Evolutionary conservation across 2,888 invertebrate genomes (phyloP), one percentile per base, ranked within the genome.

Genomic region (Agrilus cyanescens): DNA sequence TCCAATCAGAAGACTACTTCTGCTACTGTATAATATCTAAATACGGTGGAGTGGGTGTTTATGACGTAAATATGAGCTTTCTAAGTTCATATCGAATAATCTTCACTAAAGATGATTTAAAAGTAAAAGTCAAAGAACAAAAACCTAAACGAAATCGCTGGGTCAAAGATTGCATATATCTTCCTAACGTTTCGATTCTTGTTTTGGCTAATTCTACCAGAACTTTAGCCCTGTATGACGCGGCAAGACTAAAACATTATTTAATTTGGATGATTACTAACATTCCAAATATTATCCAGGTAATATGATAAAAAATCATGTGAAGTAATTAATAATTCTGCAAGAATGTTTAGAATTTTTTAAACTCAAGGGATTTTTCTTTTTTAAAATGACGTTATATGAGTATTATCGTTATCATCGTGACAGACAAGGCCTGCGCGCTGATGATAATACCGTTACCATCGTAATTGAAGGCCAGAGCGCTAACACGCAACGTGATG

Each of bases 91-190:
- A 78, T 48, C 58, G 61, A 34, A 65, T 72, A 5, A 73, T 76
- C 46, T 72, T 74, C 55, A 71, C 72, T 4, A 61, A 73, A 41
- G 70, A 69, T 14, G 75, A 75, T 25, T 52, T 70, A 2, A 62
- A 56, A 3, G 60, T 69, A 10, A 67, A 44, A 16, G 55, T 58
- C 34, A 61, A 51, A 47, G 61, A 57, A 49, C 58, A 50, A 41
- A 57, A 55, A 54, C 59, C 71, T 10, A 66, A 74, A 2, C 69
- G 68, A 45, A 73, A 72, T 49, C 66, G 70, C 32, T 80, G 79
- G 79, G 68, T 80, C 3, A 79, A 78, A 0, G 80, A 80, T 50
- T 77, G 73, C 0, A 56, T 77, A 3, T 78, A 75, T 57, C 61
- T 67, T 13, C 60, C 72, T 63, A 78, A 79, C 49, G 70, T 72